Percentiles rank a stretch among this genome's conserved stretches.
phyloP scores from a whole-genome alignment of 2,888 invertebrate species.

The Drosophila neutralis region DNA sequence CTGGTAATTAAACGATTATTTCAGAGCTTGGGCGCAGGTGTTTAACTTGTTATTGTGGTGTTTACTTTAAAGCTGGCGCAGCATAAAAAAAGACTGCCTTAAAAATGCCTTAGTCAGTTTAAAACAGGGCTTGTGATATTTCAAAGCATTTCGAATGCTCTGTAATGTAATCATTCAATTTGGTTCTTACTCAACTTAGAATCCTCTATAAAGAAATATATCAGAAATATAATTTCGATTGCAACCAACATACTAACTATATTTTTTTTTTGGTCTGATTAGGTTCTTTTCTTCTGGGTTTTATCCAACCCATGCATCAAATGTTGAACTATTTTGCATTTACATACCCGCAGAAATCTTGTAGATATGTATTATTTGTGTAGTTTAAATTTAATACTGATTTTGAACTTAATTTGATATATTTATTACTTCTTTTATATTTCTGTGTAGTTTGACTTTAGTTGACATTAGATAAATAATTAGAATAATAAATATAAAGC shows the following conservation, averaged over 20 bases:
- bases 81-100: background rate
- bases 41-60: conserved; percentile 63
- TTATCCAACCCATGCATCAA: background rate
- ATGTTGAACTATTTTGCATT: background rate
- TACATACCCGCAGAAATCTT: background rate
- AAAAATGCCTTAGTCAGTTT: background rate
- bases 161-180: background rate
- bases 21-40: conserved; percentile 54
- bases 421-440: background rate
- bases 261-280: background rate
- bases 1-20: conserved; percentile 63
- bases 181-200: background rate
- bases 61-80: conserved; percentile 17
- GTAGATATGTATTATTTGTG: background rate
- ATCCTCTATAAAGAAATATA: too few relatives aligned
- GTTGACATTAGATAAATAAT: background rate
- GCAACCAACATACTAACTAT: background rate
- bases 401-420: too few relatives aligned
- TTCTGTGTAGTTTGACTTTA: background rate
- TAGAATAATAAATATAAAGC: background rate
- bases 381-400: background rate
- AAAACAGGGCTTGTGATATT: background rate
- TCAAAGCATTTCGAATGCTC: background rate
- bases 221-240: background rate
- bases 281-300: background rate